phyloP scores from a whole-genome alignment of 2,888 invertebrate genomes.

The Heliconius ismenius region DNA sequence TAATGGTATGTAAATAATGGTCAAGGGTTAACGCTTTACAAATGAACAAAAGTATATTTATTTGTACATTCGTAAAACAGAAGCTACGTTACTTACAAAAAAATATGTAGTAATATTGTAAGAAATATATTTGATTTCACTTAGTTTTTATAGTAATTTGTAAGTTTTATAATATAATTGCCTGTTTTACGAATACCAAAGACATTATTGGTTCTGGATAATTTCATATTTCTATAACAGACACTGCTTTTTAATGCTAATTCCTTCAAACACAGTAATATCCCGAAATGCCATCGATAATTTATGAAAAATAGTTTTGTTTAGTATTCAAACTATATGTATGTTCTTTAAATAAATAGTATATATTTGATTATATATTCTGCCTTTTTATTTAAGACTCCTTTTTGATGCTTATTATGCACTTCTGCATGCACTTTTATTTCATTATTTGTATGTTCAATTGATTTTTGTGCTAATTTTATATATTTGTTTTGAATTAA shows the following conservation, averaged over 20 bases:
- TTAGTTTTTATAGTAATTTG: not conserved
- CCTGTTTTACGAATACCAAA: slow-evolving; percentile 29
- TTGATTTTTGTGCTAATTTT: slow-evolving; percentile 23
- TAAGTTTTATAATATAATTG: not conserved
- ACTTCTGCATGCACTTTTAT: slow-evolving; percentile 29
- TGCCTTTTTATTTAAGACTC: slow-evolving; percentile 55
- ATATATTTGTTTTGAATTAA: slow-evolving; percentile 20
- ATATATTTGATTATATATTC: slow-evolving; percentile 52
- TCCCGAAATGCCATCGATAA: slow-evolving; percentile 23
- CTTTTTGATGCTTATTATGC: slow-evolving; percentile 35
- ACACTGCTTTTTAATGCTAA: slow-evolving; percentile 66
- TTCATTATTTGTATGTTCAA: slow-evolving; percentile 8
- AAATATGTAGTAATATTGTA: not conserved
- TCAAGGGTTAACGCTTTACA: slow-evolving; percentile 26
- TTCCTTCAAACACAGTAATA: slow-evolving; percentile 44
- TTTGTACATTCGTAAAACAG: slow-evolving; percentile 32
- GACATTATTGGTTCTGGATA: slow-evolving; percentile 34
- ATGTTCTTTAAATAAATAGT: slow-evolving; percentile 55
- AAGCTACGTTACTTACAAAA: not conserved
- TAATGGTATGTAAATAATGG: slow-evolving; percentile 28
- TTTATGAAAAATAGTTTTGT: slow-evolving; percentile 42
- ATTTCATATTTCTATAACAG: slow-evolving; percentile 53
- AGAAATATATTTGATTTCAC: not conserved
- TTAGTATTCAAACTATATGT: slow-evolving; percentile 46
- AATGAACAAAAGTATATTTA: slow-evolving; percentile 10